Percentiles rank a stretch among this genome's conserved stretches.
phyloP scores from a whole-genome alignment of 2,113 vertebrate species.

The Colaptes auratus region DNA sequence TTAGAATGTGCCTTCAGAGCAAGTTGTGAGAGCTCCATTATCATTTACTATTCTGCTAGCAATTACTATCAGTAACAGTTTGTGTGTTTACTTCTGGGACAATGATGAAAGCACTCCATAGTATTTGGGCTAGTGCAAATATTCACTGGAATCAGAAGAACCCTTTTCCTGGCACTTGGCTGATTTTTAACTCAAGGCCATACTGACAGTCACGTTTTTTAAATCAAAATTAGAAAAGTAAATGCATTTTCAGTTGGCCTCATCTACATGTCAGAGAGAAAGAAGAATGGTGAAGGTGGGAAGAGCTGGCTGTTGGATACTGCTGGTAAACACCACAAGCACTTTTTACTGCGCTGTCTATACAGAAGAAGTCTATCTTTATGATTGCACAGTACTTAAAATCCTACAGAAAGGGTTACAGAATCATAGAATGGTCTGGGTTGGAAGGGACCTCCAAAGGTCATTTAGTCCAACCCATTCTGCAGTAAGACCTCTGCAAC shows the following conservation, averaged over 20 bases:
- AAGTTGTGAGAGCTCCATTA: background rate
- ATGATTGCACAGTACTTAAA: background rate
- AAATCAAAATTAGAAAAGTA: background rate
- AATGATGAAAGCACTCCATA: background rate
- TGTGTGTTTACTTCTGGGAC: background rate
- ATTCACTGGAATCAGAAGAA: background rate
- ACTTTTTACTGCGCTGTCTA: background rate
- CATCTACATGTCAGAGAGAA: accelerated
- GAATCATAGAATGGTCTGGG: too few relatives aligned
- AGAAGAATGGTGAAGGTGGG: background rate
- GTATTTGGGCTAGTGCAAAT: background rate
- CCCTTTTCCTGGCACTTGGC: background rate
- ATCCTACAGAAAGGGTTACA: background rate
- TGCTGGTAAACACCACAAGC: background rate
- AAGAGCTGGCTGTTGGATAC: background rate
- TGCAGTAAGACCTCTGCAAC: too few relatives aligned
- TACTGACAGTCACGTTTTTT: background rate
- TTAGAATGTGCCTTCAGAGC: constrained; percentile 1
- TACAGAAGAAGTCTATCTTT: background rate
- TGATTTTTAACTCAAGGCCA: background rate
- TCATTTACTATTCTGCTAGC: background rate
- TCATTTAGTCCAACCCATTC: too few relatives aligned
- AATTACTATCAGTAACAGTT: constrained; percentile 18
- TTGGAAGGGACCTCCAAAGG: too few relatives aligned
- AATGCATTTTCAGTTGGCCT: background rate